phyloP scores from a whole-genome alignment of 2,113 vertebrate genomes.

The Aviceda subcristata region DNA sequence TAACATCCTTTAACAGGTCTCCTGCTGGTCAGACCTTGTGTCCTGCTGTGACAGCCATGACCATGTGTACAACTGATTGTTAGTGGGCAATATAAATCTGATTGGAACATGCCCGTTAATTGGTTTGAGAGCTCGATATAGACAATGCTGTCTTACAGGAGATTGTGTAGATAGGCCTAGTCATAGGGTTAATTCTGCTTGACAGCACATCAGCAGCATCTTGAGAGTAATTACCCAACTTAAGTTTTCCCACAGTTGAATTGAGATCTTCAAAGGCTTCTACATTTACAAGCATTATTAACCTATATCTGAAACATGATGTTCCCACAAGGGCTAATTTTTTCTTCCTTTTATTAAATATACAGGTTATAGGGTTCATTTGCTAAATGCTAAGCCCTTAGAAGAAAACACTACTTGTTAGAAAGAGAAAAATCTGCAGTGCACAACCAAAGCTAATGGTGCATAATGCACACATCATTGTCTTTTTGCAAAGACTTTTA shows the following conservation, averaged over 20 bases:
- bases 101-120: constrained; percentile 77
- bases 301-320: constrained; percentile 83
- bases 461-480: constrained; percentile 41
- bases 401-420: constrained; percentile 67
- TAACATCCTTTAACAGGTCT: constrained; percentile 71
- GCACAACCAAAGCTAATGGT: constrained; percentile 50
- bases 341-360: constrained; percentile 72
- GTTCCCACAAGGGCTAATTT: constrained; percentile 81
- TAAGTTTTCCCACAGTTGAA: constrained; percentile 85
- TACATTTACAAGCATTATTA: constrained; percentile 85
- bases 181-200: constrained; percentile 85
- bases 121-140: constrained; percentile 77
- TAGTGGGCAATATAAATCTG: constrained; percentile 74
- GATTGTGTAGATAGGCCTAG: constrained; percentile 75
- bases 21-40: constrained; percentile 61
- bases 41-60: constrained; percentile 71
- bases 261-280: constrained; percentile 84
- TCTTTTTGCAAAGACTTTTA: constrained; percentile 44
- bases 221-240: constrained; percentile 83
- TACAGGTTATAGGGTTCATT: constrained; percentile 75
- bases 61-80: constrained; percentile 67
- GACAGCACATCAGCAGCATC: constrained; percentile 83
- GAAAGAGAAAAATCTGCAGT: constrained; percentile 60
- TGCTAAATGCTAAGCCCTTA: constrained; percentile 62
- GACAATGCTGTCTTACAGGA: constrained; percentile 79